Evolutionary conservation across 2,888 invertebrate genomes (phyloP).

Genomic region (Pyrocoelia pectoralis): DNA sequence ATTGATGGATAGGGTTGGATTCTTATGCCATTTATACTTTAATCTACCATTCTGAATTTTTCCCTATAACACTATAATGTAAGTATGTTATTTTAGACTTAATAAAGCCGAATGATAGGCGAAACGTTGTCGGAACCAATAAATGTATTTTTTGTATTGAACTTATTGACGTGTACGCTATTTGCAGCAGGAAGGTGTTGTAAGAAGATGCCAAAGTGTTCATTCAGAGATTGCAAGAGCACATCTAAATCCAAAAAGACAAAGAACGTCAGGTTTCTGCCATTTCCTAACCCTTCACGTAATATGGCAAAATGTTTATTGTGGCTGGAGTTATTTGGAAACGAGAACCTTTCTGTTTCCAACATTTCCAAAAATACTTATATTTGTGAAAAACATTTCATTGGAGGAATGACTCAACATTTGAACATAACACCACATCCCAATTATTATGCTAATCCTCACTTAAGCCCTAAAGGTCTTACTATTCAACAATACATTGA

Average conservation of each 20-base stretch:
- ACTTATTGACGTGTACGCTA: no score
- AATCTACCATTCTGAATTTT: no score
- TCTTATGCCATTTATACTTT: no score
- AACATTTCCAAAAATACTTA: not conserved
- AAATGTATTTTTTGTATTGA: no score
- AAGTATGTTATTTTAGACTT: no score
- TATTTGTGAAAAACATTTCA: conserved; percentile 3
- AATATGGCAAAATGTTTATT: not conserved
- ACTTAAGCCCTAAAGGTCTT: not conserved
- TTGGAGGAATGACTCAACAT: not conserved
- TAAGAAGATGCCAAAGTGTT: not conserved
- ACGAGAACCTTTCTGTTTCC: not conserved
- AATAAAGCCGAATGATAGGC: no score
- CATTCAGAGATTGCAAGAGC: not conserved
- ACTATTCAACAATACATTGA: not conserved
- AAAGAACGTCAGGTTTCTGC: not conserved
- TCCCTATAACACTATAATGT: no score
- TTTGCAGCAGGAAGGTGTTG: no score
- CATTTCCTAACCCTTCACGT: not conserved
- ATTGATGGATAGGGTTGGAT: no score
- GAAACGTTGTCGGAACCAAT: no score
- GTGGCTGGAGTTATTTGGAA: not conserved
- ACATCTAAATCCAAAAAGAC: not conserved
- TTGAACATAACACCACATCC: not conserved
- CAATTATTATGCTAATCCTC: not conserved